Percentiles rank a stretch among this genome's conserved stretches.
Evolutionary conservation across 1,140 invertebrate species (phyloP).

Genomic region (Temnothorax longispinosus): DNA sequence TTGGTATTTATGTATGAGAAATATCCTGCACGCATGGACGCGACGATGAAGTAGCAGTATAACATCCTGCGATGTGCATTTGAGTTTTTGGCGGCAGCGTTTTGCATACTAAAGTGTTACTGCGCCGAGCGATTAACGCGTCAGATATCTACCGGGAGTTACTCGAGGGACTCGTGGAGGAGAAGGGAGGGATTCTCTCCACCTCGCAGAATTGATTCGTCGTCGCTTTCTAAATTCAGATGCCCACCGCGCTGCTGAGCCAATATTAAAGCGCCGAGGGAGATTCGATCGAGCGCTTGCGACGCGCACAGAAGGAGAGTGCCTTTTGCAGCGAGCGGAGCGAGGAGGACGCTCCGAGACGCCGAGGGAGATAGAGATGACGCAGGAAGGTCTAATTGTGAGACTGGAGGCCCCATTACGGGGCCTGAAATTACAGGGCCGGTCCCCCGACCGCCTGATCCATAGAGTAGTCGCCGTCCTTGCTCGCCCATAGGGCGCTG

Average conservation of each 20-base stretch:
- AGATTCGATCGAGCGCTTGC: constrained; percentile 50
- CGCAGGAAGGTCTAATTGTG: constrained; percentile 82
- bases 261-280: constrained; percentile 48
- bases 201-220: constrained; percentile 50
- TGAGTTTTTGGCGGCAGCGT: constrained; percentile 24
- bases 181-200: not conserved
- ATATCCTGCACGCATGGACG: not conserved
- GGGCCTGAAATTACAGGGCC: constrained; percentile 82
- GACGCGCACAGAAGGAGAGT: constrained; percentile 64
- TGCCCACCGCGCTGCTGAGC: constrained; percentile 11
- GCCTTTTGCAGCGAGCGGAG: constrained; percentile 53
- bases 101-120: constrained; percentile 58
- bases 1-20: constrained; percentile 54
- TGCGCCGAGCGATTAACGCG: constrained; percentile 53
- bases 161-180: not conserved
- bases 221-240: constrained; percentile 56
- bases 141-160: constrained; percentile 47
- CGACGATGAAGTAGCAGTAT: not conserved
- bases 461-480: constrained; percentile 66
- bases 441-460: constrained; percentile 66
- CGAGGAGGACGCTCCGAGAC: constrained; percentile 46
- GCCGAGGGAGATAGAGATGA: constrained; percentile 69
- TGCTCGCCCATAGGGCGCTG: constrained; percentile 56
- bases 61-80: not conserved
- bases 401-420: constrained; percentile 78